Conservation (phyloP, 2,888 invertebrate species). For the Caenorhabditis virilis region DNA sequence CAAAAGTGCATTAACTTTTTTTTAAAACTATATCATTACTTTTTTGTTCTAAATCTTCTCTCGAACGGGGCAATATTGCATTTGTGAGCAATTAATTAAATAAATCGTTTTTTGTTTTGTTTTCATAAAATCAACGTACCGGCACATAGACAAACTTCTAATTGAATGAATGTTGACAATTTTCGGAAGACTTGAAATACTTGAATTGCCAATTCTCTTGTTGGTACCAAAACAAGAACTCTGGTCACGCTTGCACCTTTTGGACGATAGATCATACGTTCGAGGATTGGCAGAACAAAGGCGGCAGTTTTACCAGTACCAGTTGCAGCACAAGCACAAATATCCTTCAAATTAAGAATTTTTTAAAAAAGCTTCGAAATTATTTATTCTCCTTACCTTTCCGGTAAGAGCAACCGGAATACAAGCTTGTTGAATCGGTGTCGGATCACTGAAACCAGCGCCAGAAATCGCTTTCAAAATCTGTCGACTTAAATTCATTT, state of each 20-base stretch:
- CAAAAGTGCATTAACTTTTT: conserved; percentile 17
- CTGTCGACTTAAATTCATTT: conserved; percentile 94
- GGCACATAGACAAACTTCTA: conserved; percentile 68
- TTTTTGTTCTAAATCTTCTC: too few relatives aligned
- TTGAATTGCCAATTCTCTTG: conserved; percentile 94
- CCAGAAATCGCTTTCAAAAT: conserved; percentile 83
- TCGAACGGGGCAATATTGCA: not conserved
- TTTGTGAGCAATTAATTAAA: too few relatives aligned
- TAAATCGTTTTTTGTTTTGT: not conserved
- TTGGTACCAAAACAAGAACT: conserved; percentile 92
- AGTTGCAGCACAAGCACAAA: conserved; percentile 97
- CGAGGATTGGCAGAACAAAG: conserved; percentile 94
- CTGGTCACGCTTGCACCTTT: conserved; percentile 74
- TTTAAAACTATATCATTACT: too few relatives aligned
- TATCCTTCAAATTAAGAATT: conserved; percentile 74
- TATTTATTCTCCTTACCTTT: conserved; percentile 69
- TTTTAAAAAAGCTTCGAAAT: not conserved
- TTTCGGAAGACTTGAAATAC: conserved; percentile 92
- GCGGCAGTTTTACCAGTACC: conserved; percentile 94
- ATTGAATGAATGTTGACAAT: conserved; percentile 81
- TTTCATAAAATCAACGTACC: conserved; percentile 43
- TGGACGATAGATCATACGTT: conserved; percentile 86
- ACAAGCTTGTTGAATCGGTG: conserved; percentile 93
- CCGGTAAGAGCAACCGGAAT: conserved; percentile 91
- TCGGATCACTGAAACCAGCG: conserved; percentile 89